Percentiles rank a stretch among this genome's conserved stretches.
These are phyloP conservation scores for Clunio marinus DNA, from an alignment of 2,888 invertebrate species.

Conservation along the genomic window DNA sequence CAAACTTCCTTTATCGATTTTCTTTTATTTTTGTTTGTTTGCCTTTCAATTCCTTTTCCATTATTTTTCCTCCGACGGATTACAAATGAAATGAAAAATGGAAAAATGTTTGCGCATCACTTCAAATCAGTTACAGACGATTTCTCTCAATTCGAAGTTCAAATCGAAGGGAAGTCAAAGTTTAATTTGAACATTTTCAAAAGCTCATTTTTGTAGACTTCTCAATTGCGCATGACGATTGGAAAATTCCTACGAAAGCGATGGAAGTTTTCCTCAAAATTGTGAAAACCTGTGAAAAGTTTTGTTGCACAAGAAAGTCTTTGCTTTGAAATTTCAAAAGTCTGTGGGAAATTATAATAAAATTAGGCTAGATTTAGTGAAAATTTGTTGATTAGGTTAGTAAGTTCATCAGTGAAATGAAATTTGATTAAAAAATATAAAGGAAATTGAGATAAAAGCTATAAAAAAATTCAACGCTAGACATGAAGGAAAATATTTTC, in stretches of 20 bases:
- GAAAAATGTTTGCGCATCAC: no score
- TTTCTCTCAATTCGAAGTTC: no score
- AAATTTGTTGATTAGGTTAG: not conserved
- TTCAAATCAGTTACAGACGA: no score
- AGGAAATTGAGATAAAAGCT: not conserved
- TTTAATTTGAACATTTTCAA: not conserved
- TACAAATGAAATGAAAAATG: no score
- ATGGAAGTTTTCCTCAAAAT: slow-evolving; percentile 4
- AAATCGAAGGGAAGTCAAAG: not conserved
- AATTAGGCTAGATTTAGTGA: slow-evolving; percentile 22
- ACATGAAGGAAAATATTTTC: not conserved
- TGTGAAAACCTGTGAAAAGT: slow-evolving; percentile 30
- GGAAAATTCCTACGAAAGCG: not conserved
- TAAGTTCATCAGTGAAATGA: not conserved
- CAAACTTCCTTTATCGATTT: no score
- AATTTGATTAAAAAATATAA: not conserved
- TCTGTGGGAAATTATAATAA: slow-evolving; percentile 26
- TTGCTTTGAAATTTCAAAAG: slow-evolving; percentile 11
- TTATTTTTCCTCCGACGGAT: no score
- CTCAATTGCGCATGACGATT: slow-evolving; percentile 25
- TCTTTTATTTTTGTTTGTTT: no score
- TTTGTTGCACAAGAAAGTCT: slow-evolving; percentile 29
- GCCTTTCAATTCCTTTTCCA: no score
- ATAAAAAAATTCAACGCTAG: not conserved
- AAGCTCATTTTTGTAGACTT: slow-evolving; percentile 28